A percentile compares a stretch with the other conserved stretches of the same genome.
These are phyloP conservation scores for Mirounga angustirostris DNA, from an alignment of 2,113 vertebrate species.

Conservation along the genomic window DNA sequence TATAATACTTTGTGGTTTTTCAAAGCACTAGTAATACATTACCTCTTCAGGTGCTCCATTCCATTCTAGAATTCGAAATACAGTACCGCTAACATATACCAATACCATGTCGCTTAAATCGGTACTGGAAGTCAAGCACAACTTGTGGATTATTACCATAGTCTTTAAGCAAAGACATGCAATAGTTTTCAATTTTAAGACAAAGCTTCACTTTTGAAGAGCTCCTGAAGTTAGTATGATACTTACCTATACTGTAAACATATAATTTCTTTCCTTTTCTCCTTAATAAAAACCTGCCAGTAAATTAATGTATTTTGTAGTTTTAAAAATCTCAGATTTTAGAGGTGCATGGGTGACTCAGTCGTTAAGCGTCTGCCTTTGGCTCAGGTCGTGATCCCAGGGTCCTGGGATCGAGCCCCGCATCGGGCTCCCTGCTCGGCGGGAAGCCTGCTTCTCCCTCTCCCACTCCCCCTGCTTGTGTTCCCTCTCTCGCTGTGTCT, in stretches of 20 bases:
- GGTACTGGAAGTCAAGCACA: neutral
- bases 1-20: neutral
- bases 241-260: neutral
- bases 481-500: no score
- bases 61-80: neutral
- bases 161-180: neutral
- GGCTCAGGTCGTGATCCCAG: no score
- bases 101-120: neutral
- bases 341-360: no score
- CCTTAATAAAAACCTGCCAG: neutral
- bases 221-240: neutral
- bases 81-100: no score
- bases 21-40: neutral
- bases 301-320: neutral
- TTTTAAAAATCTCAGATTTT: neutral
- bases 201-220: neutral
- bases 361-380: no score
- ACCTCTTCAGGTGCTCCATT: neutral
- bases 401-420: no score
- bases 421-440: no score
- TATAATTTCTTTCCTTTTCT: neutral
- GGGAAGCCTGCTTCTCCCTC: no score
- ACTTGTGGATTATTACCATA: neutral
- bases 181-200: neutral
- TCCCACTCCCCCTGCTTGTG: no score